These are phyloP conservation scores for Caretta caretta DNA, from an alignment of 2,113 vertebrate species.

Conservation along the genomic window DNA sequence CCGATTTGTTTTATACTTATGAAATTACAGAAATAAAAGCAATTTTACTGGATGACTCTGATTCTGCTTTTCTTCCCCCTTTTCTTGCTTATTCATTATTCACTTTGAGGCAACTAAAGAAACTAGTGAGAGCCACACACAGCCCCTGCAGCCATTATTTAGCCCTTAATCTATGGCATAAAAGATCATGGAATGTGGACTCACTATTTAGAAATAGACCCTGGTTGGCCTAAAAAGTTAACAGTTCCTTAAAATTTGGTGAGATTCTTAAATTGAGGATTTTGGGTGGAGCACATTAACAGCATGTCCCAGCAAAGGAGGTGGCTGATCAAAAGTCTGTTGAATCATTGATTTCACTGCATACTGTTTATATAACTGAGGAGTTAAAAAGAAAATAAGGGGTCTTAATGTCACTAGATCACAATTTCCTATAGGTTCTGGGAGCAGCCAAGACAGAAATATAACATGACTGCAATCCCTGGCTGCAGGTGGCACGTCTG, in stretches of 20 bases:
- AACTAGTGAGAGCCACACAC: background rate
- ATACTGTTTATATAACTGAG: background rate
- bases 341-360: background rate
- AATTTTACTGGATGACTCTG: slow-evolving; percentile 52
- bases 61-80: fast-evolving
- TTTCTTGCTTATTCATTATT: background rate
- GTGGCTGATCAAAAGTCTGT: background rate
- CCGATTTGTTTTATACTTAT: slow-evolving; percentile 73
- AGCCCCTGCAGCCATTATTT: slow-evolving; percentile 63
- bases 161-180: slow-evolving; percentile 48
- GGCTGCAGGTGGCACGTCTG: background rate
- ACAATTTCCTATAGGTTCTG: slow-evolving; percentile 68
- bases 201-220: background rate
- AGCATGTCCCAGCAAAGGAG: background rate
- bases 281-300: background rate
- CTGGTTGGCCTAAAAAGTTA: background rate
- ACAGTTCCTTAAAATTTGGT: background rate
- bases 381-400: background rate
- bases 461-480: slow-evolving; percentile 30
- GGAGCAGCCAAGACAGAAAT: slow-evolving; percentile 69
- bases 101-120: slow-evolving; percentile 22
- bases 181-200: slow-evolving; percentile 45
- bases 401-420: slow-evolving; percentile 38
- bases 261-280: background rate
- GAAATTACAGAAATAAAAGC: slow-evolving; percentile 74